phyloP scores from a whole-genome alignment of 2,888 invertebrate genomes.

The Ophioninae sp. region DNA sequence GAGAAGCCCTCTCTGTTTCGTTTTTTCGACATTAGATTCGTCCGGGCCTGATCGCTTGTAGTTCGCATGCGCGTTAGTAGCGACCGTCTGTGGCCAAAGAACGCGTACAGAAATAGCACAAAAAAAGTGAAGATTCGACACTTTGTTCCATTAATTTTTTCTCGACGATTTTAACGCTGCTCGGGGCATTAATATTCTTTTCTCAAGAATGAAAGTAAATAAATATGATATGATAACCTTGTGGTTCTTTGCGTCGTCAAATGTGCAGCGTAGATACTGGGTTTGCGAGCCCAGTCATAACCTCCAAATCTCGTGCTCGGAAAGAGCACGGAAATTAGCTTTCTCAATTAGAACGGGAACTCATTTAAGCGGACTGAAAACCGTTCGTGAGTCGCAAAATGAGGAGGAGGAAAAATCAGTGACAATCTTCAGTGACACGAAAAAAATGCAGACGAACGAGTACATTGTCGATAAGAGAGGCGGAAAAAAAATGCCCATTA shows the following conservation, averaged over 20 bases:
- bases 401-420: conserved; percentile 43
- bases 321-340: not conserved
- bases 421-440: conserved; percentile 63
- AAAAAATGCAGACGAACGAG: conserved; percentile 17
- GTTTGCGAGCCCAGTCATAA: not conserved
- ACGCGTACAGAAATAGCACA: not conserved
- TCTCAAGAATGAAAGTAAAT: not conserved
- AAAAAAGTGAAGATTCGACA: too few species aligned
- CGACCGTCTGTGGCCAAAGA: not conserved
- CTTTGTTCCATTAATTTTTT: not conserved
- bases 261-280: not conserved
- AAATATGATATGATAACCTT: not conserved
- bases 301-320: not conserved
- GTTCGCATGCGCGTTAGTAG: not conserved
- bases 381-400: not conserved
- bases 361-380: not conserved
- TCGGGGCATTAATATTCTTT: not conserved
- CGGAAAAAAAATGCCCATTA: conserved; percentile 29
- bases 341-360: not conserved
- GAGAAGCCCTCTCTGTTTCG: not conserved
- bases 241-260: too few species aligned
- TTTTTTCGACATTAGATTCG: not conserved
- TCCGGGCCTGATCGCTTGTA: not conserved
- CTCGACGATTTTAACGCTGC: not conserved
- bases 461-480: conserved; percentile 14